A percentile compares a stretch with the other conserved stretches of the same genome.
Conservation (phyloP, 2,888 invertebrate species). For the Melitaea athalia region DNA sequence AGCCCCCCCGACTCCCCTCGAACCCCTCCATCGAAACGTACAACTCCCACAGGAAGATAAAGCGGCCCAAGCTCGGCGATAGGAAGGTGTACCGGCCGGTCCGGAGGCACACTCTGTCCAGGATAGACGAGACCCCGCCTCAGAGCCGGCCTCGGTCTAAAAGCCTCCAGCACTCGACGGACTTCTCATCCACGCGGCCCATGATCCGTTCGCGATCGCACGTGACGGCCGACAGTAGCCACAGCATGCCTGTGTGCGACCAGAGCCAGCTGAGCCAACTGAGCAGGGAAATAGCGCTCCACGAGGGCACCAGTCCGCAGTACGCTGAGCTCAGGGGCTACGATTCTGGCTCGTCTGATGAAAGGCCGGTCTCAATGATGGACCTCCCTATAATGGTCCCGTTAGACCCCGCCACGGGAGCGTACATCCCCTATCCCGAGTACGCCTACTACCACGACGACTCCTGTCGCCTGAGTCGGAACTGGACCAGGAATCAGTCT, state of each 20-base stretch:
- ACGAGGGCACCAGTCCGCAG: slow-evolving; percentile 64
- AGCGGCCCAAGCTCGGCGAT: slow-evolving; percentile 64
- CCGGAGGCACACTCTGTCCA: slow-evolving; percentile 65
- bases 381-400: slow-evolving; percentile 72
- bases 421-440: slow-evolving; percentile 71
- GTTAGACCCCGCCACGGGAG: slow-evolving; percentile 63
- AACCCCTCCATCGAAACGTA: slow-evolving; percentile 62
- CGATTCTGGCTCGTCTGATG: slow-evolving; percentile 60
- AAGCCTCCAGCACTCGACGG: slow-evolving; percentile 66
- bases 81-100: slow-evolving; percentile 69
- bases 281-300: slow-evolving; percentile 63
- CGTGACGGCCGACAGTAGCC: slow-evolving; percentile 73
- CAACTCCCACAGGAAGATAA: slow-evolving; percentile 72
- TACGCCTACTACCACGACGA: slow-evolving; percentile 69
- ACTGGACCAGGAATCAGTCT: slow-evolving; percentile 57
- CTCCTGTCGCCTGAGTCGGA: slow-evolving; percentile 57
- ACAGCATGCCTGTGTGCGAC: slow-evolving; percentile 75
- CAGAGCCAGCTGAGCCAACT: slow-evolving; percentile 70
- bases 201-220: slow-evolving; percentile 69
- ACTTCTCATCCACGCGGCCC: slow-evolving; percentile 67
- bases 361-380: slow-evolving; percentile 66
- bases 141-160: slow-evolving; percentile 55
- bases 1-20: slow-evolving; percentile 44
- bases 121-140: slow-evolving; percentile 72
- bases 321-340: slow-evolving; percentile 69